Evolutionary conservation across 2,797 vertebrate species (phyloP).

Genomic region (Nyctalus aviator): DNA sequence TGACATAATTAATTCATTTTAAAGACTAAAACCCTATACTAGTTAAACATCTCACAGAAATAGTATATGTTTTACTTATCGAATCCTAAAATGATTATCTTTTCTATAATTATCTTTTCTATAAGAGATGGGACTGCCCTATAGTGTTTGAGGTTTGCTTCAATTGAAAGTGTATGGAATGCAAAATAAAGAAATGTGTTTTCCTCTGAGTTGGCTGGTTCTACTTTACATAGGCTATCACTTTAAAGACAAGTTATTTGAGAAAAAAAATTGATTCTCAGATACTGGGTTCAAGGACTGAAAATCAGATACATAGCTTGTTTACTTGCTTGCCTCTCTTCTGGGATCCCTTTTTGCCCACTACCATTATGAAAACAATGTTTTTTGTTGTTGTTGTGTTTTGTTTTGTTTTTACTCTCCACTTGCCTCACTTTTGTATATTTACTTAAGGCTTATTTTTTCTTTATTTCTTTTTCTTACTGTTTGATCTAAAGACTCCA

Average conservation of each 20-base stretch:
- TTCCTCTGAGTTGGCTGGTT: neutral
- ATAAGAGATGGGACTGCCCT: neutral
- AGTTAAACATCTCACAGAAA: constrained; percentile 31
- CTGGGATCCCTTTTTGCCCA: neutral
- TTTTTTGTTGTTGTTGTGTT: too few species aligned
- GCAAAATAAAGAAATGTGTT: constrained; percentile 38
- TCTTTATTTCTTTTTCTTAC: neutral
- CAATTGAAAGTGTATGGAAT: constrained; percentile 31
- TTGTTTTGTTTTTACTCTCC: neutral
- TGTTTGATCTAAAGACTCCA: constrained; percentile 54
- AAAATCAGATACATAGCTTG: neutral
- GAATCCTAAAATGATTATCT: constrained; percentile 60
- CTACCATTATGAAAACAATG: neutral
- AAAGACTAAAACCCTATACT: neutral
- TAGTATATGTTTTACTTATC: neutral
- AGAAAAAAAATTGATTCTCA: constrained; percentile 38
- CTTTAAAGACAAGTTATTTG: constrained; percentile 41
- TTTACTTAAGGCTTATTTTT: constrained; percentile 9
- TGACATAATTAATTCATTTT: constrained; percentile 28
- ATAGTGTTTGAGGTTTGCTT: constrained; percentile 5
- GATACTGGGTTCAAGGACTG: constrained; percentile 26
- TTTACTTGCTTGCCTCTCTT: constrained; percentile 13
- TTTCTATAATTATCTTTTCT: too few species aligned
- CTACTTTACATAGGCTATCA: constrained; percentile 48
- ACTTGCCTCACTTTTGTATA: neutral